Base-by-base conservation (phyloP, 2,888 invertebrate species). In the Ellobium chinense region DNA sequence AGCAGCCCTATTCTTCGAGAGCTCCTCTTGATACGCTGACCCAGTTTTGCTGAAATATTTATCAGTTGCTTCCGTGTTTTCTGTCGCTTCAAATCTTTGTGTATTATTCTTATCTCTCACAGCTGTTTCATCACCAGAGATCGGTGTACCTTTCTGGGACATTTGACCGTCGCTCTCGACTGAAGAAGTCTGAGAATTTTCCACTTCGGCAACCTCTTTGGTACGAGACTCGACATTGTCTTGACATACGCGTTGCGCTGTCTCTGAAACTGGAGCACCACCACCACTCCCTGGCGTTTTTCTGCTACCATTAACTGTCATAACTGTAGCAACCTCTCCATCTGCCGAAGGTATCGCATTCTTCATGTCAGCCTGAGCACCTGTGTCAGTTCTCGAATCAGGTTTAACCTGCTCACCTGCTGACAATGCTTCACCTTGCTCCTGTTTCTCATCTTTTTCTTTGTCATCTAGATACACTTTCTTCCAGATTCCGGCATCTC, bases 401-500 rank as follows among this genome's bases (percentile, higher is more conserved):
- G 9, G 7, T 46, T 46, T 46, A 46, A 46, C 18, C 18, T 46
- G 9, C 18, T 7, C 46, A 7, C 46, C 46, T 12, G 7, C 18
- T 7, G 46, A 46, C 46, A 46, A 18, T 46, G n/a, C n/a, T n/a
- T 24, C 24, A 9, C 14, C 60, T 1, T 36, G 21, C 29, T 3
- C 56, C 24, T 24, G 31, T n/a, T 27, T 63, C 1, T 46, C 74
- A 63, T 63, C 36, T 37, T 65, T 54, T 2, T 36, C 37, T 18
- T 56, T 37, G 18, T 78, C 78, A 54, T 78, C 75, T 21, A 82
- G 74, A 27, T 82, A 85, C 14, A 82, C 54, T 39, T 85, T 85
- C 65, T 81, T 84, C 85, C 85, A 85, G 14, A 85, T 83, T 12
- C 85, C 85, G 4, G 84, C 80, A 7, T 85, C 85, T 2, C 73